Conservation (phyloP, 2,113 vertebrate genomes). For the Choloepus hoffmanni region DNA sequence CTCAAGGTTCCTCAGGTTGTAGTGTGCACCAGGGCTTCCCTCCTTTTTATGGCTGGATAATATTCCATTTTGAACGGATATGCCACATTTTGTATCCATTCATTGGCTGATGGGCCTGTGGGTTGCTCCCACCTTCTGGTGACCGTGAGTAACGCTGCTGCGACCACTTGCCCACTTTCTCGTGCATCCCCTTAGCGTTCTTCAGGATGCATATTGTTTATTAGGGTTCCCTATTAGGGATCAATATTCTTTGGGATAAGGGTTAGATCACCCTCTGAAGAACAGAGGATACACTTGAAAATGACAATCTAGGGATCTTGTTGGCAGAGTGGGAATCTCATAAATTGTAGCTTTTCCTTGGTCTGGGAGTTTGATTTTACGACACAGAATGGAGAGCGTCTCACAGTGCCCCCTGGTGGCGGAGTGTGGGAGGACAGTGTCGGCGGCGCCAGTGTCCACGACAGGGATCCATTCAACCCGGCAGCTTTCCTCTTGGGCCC, state of each 20-base stretch:
- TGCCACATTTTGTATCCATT: background rate
- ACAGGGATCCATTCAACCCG: too few species aligned
- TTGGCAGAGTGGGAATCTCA: background rate
- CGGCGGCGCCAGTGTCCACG: background rate
- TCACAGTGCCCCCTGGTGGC: background rate
- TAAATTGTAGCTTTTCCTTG: background rate
- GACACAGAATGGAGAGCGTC: background rate
- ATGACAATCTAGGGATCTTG: background rate
- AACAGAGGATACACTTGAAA: background rate
- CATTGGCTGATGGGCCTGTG: rapidly evolving
- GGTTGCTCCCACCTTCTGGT: rapidly evolving
- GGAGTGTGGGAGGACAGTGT: rapidly evolving
- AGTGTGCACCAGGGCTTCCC: rapidly evolving
- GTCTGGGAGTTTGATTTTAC: background rate
- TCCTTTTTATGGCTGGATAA: rapidly evolving
- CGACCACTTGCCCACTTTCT: background rate
- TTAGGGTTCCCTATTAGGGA: background rate
- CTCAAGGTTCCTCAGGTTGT: rapidly evolving
- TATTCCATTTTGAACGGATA: rapidly evolving
- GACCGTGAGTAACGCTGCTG: rapidly evolving
- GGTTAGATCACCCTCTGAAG: too few species aligned
- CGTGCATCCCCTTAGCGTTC: rapidly evolving
- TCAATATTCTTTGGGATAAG: too few species aligned
- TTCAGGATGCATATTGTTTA: background rate
- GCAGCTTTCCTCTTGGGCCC: rapidly evolving